Evolutionary conservation across 2,797 vertebrate species (phyloP).

Genomic region (Poeciliopsis paucimaculata): DNA sequence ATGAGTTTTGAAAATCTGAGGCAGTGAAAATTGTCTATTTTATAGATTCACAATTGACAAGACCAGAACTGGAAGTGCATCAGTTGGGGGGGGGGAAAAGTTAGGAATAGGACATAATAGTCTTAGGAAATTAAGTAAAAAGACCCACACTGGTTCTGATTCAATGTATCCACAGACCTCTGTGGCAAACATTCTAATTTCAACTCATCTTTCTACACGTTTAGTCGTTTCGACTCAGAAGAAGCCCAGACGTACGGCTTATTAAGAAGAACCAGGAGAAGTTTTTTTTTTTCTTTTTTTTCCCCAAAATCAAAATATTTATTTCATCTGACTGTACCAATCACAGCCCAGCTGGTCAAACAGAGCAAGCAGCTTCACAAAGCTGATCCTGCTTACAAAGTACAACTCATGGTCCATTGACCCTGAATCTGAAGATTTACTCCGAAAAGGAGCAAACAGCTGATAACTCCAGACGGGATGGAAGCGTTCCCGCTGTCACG

Average conservation of each 20-base stretch:
- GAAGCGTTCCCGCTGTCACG: background rate
- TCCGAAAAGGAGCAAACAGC: constrained; percentile 31
- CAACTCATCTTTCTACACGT: background rate
- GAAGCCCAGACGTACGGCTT: background rate
- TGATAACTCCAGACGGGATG: constrained; percentile 20
- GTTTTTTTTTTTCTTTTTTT: too few relatives aligned
- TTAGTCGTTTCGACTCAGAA: background rate
- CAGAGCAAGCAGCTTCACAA: background rate
- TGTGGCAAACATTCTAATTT: background rate
- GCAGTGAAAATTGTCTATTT: background rate
- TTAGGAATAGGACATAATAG: background rate
- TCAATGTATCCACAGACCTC: background rate
- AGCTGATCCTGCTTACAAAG: constrained; percentile 10
- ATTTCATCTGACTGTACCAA: constrained; percentile 1
- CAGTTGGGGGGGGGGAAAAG: background rate
- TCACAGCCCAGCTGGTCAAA: constrained; percentile 20
- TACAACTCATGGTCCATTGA: background rate
- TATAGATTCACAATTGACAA: background rate
- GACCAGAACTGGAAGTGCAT: background rate
- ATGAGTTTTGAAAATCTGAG: background rate
- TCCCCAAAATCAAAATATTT: constrained; percentile 12
- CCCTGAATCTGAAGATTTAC: constrained; percentile 23
- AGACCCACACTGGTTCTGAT: background rate
- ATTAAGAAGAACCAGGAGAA: background rate
- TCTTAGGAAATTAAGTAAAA: background rate